These are phyloP conservation scores for Celastrina argiolus DNA, from an alignment of 2,888 invertebrate genomes.

Conservation along the genomic window DNA sequence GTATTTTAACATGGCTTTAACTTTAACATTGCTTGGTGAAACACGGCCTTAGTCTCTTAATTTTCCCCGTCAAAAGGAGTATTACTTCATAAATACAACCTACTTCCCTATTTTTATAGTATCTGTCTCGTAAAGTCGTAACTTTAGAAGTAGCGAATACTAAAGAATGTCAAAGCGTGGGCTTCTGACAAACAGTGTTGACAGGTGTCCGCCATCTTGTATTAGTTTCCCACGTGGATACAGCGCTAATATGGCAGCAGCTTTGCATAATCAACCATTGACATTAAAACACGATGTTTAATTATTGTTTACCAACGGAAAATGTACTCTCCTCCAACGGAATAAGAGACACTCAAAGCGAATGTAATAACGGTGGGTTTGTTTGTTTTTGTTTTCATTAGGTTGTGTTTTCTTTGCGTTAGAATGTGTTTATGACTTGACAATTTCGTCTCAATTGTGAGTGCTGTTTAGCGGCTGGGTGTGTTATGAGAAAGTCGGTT, in stretches of 20 bases:
- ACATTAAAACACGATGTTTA: slow-evolving; percentile 2
- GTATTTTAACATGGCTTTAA: no score
- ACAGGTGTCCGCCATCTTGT: slow-evolving; percentile 37
- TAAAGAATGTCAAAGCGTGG: slow-evolving; percentile 12
- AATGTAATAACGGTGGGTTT: slow-evolving; percentile 28
- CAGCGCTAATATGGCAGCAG: slow-evolving; percentile 63
- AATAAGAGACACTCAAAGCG: slow-evolving; percentile 24
- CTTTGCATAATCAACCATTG: slow-evolving; percentile 64
- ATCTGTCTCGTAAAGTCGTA: no score
- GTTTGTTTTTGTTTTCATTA: slow-evolving; percentile 24
- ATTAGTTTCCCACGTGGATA: slow-evolving; percentile 66
- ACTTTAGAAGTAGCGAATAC: neutral
- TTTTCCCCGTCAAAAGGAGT: no score
- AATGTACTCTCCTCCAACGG: neutral
- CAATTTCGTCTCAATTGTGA: slow-evolving; percentile 5
- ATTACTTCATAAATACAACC: no score
- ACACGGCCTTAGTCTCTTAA: no score
- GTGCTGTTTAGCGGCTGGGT: slow-evolving; percentile 15
- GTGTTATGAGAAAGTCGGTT: slow-evolving; percentile 21
- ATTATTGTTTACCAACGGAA: slow-evolving; percentile 1
- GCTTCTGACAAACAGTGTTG: slow-evolving; percentile 24
- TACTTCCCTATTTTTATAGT: no score
- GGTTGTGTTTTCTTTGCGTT: slow-evolving; percentile 16
- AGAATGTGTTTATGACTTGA: slow-evolving; percentile 19
- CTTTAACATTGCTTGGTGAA: no score